Base-by-base conservation (phyloP, 2,888 invertebrate species). In the Ferdinandea cuprea region DNA sequence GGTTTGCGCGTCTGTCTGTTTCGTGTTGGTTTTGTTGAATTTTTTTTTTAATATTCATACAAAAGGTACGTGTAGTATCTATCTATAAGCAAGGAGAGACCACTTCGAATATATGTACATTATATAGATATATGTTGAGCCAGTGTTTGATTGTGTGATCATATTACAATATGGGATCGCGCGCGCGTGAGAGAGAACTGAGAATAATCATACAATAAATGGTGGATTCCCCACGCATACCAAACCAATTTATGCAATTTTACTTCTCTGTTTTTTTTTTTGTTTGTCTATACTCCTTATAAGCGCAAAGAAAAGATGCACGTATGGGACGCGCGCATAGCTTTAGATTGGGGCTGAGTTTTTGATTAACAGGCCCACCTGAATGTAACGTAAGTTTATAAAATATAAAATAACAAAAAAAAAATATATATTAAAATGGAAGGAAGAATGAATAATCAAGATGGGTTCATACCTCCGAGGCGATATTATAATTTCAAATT, bases 361-460 rank as follows among this genome's bases (percentile, higher is more conserved):
- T 78, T 78, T 77, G 71, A 83, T 77, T 83, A 77, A 83, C 71
- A 73, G 66, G 66, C 83, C 83, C 78, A 83, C 78, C 83, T 78
- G 78, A 77, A 78, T 63, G 78, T 68, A 63, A 63, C 65, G 46
- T 69, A 42, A 68, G 19, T 44, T 40, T 37, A 54, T 32, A 59
- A 50, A 50, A 48, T 46, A 28, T 48, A 40, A 56, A 40, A 54
- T 32, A 59, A 28, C 37, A 21, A 40, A 25, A 58, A 6, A 37
- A 52, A 35, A n/a, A 40, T 48, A 25, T 3, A 37, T 37, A 28
- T 40, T n/a, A 40, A 35, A 11, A 58, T 58, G 54, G 21, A 74
- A 35, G 42, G 44, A 46, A 50, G 54, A 78, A 50, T 77, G 72
- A 83, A 77, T 72, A 72, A 83, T 72, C 78, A 56, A 72, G 77